Base-by-base conservation (phyloP, 2,797 vertebrate genomes). In the Falco naumanni region DNA sequence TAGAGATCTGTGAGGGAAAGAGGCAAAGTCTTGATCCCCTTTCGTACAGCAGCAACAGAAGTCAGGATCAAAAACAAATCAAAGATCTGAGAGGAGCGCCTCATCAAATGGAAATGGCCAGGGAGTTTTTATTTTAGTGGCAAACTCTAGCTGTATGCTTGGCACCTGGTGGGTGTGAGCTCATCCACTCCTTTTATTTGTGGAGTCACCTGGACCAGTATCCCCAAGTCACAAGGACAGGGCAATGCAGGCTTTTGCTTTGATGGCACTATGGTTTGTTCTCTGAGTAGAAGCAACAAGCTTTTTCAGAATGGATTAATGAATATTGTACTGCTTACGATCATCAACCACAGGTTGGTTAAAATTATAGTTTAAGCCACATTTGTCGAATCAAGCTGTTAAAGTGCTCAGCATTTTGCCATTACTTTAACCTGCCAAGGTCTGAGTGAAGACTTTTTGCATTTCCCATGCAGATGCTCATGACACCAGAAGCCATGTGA, bases 1-100 rank as follows among this genome's bases (percentile, higher is more conserved):
- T 99, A 99, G 87, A 99, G 98, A 89, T 99, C 99, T 99, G 97
- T 1, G 43, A 91, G 80, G 94, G 54, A 96, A 95, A 72, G 39
- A 92, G 37, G 60, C 6, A 51, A 89, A 90, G 31, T 43, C 21
- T 29, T 69, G 65, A 57, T 51, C 2, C 24, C 31, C 56, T 28
- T 76, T 33, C 29, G 4, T 7, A 47, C 5, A 54, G 13, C 26
- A 72, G 71, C 25, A 77, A 53, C 2, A 33, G n/a, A 22, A 78
- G 28, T 47, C 43, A 39, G 21, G 34, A 56, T 63, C 64, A 51
- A 69, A 71, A 70, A 5, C 33, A 64, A 80, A 66, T 9, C 31
- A 56, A 47, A 81, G 51, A 41, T 21, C 18, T 33, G 24, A 60
- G 31, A 48, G 34, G 12, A 70, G n/a, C 20, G 72, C 29, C 12